Conservation (phyloP, 2,888 invertebrate species). For the Taenaris catops region DNA sequence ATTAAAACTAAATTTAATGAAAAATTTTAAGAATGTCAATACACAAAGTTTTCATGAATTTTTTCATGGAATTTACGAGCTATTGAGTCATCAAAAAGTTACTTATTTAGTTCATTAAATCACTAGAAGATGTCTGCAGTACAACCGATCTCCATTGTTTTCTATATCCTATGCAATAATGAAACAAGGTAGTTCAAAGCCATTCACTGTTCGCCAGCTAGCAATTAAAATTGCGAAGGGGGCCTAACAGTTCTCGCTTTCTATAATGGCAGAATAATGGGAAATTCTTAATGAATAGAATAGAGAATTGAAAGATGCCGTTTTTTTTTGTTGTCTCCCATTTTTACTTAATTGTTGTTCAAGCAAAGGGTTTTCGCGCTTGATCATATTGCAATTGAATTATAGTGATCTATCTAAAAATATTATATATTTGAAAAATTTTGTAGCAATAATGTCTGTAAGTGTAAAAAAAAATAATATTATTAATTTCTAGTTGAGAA, state of each 20-base stretch:
- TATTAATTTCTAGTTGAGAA: no score
- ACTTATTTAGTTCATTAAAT: constrained; percentile 31
- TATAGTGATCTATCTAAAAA: no score
- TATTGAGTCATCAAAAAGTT: no score
- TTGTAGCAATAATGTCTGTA: no score
- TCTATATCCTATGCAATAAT: constrained; percentile 15
- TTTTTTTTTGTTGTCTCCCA: neutral
- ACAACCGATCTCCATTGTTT: constrained; percentile 11
- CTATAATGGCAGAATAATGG: constrained; percentile 19
- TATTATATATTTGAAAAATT: no score
- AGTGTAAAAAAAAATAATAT: no score
- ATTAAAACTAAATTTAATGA: no score
- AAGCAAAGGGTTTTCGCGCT: neutral
- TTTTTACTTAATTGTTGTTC: constrained; percentile 1
- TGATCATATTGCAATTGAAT: no score
- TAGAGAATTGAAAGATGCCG: constrained; percentile 5
- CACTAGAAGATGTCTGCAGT: constrained; percentile 26
- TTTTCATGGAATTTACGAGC: no score
- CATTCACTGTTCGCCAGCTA: constrained; percentile 19
- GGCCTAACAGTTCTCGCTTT: constrained; percentile 17
- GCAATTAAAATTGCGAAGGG: constrained; percentile 22
- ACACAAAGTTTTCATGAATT: no score
- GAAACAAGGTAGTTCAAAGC: constrained; percentile 20
- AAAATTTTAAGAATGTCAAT: no score
- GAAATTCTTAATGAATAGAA: constrained; percentile 16